A percentile compares a stretch with the other conserved stretches of the same genome.
Evolutionary conservation across 2,113 vertebrate genomes (phyloP).

Genomic region (Poecile atricapillus): DNA sequence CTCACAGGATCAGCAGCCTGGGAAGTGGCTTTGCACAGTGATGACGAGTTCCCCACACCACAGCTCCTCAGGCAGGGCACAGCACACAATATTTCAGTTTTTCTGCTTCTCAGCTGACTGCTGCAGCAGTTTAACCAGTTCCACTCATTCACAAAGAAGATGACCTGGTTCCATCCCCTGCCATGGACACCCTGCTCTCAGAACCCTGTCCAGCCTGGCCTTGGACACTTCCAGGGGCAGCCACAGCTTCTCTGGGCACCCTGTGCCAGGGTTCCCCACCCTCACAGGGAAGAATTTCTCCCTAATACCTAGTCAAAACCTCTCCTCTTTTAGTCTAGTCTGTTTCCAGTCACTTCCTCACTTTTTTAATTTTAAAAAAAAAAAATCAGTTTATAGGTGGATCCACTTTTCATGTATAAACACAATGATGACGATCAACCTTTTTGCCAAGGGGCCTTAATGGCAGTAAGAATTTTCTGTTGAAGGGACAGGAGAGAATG

Average conservation of each 20-base stretch:
- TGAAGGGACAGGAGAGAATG: neutral
- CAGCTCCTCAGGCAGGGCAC: neutral
- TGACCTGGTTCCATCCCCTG: rapidly evolving
- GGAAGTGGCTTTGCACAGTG: neutral
- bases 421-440: neutral
- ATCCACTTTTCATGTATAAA: neutral
- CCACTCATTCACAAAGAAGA: neutral
- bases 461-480: neutral
- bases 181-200: neutral
- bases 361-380: neutral
- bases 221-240: neutral
- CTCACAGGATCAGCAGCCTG: neutral
- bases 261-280: neutral
- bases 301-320: neutral
- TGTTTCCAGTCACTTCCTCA: neutral
- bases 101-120: neutral
- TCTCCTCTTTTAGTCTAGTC: neutral
- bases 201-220: neutral
- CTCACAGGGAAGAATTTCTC: neutral
- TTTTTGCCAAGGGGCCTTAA: neutral
- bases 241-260: neutral
- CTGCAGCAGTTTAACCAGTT: neutral
- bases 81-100: neutral
- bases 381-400: neutral
- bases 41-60: neutral